Percentiles rank a stretch among this genome's conserved stretches.
Conservation (phyloP, 2,113 vertebrate genomes). For the Nothocercus nigrocapillus region DNA sequence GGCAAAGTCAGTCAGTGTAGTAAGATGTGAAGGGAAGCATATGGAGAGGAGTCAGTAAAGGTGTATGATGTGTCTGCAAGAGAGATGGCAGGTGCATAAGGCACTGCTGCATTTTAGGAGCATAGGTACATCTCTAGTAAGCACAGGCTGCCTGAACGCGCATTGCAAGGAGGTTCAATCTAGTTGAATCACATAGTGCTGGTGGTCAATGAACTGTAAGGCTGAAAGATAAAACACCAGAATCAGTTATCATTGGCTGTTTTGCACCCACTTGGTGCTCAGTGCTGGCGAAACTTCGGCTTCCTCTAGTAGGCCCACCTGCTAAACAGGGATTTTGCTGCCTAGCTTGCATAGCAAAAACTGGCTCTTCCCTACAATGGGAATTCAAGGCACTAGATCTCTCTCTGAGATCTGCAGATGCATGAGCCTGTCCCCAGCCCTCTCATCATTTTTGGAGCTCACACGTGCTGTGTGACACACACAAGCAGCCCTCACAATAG, state of each 20-base stretch:
- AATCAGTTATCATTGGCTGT: neutral
- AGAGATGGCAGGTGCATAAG: neutral
- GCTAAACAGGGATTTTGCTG: neutral
- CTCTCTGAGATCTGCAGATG: fast-evolving
- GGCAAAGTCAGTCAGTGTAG: neutral
- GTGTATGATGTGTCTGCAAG: neutral
- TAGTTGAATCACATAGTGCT: neutral
- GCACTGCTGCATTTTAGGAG: neutral
- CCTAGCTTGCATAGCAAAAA: neutral
- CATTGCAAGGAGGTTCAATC: neutral
- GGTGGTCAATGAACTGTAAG: neutral
- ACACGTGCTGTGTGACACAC: neutral
- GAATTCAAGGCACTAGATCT: neutral
- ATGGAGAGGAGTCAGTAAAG: neutral
- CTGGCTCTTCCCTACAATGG: fast-evolving
- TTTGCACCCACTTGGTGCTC: neutral
- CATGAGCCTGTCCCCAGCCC: fast-evolving
- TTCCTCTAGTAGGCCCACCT: neutral
- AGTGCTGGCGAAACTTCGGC: neutral
- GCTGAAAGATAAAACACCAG: neutral
- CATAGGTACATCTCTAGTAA: neutral
- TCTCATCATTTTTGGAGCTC: neutral
- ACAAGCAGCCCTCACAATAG: neutral
- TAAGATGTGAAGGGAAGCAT: neutral
- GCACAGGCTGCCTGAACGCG: neutral